Evolutionary conservation across 92 coral and sea anemone species (phyloP).

Genomic region (Epizoanthus rinbou): DNA sequence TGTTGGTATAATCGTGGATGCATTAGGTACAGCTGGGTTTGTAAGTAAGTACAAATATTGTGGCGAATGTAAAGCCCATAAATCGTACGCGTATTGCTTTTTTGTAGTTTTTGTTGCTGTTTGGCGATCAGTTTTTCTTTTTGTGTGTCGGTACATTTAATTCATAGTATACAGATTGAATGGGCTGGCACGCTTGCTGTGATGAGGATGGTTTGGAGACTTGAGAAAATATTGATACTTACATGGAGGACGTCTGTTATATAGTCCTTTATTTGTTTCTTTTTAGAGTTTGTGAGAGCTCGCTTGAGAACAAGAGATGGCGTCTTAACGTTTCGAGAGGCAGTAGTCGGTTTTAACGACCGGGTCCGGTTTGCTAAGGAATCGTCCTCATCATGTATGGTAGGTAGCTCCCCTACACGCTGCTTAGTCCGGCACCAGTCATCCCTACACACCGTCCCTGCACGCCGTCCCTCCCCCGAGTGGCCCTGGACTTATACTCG

Average conservation of each 20-base stretch:
- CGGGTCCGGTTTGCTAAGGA: slow-evolving; percentile 69
- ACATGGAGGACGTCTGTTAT: slow-evolving; percentile 30
- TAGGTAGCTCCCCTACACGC: slow-evolving; percentile 40
- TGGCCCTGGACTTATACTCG: not conserved
- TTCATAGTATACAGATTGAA: slow-evolving; percentile 41
- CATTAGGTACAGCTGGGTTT: too few relatives aligned
- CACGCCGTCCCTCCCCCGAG: not conserved
- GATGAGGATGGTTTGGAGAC: slow-evolving; percentile 33
- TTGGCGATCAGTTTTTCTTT: too few relatives aligned
- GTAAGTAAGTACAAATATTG: too few relatives aligned
- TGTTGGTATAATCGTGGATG: too few relatives aligned
- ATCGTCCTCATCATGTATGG: slow-evolving; percentile 81
- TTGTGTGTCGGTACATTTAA: too few relatives aligned
- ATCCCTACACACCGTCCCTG: not conserved
- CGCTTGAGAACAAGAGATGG: slow-evolving; percentile 56
- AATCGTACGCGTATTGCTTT: too few relatives aligned
- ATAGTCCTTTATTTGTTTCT: not conserved
- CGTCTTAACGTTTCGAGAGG: slow-evolving; percentile 63
- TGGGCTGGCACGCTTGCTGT: slow-evolving; percentile 40
- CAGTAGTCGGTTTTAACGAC: slow-evolving; percentile 70
- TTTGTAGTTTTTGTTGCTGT: too few relatives aligned
- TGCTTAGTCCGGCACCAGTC: not conserved
- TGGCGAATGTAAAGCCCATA: too few relatives aligned
- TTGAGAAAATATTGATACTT: slow-evolving; percentile 28
- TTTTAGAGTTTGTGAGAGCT: slow-evolving; percentile 55